Conservation (phyloP, 2,888 invertebrate species). For the Andrena bicolor region DNA sequence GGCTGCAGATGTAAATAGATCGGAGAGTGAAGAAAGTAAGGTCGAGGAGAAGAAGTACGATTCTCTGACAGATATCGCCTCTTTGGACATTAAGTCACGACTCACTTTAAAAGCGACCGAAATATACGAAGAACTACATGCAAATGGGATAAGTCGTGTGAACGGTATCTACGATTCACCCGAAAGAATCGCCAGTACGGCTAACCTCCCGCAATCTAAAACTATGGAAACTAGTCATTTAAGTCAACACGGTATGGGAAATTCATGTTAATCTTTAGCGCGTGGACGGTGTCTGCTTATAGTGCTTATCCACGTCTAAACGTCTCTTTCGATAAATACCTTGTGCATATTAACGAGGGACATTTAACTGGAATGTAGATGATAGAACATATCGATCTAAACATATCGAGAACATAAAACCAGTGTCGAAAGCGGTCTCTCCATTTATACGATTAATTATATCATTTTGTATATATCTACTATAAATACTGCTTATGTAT, state of each 20-base stretch:
- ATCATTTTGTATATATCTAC: background rate
- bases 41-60: slow-evolving; percentile 71
- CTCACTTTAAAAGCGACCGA: slow-evolving; percentile 74
- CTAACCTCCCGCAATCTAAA: slow-evolving; percentile 70
- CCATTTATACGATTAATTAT: background rate
- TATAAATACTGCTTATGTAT: background rate
- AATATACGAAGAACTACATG: slow-evolving; percentile 58
- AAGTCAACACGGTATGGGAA: slow-evolving; percentile 78
- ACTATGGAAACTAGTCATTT: slow-evolving; percentile 82
- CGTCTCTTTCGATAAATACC: background rate
- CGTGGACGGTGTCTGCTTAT: background rate
- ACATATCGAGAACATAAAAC: background rate
- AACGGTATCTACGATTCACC: slow-evolving; percentile 80
- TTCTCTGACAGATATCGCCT: slow-evolving; percentile 73
- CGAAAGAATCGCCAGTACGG: slow-evolving; percentile 70
- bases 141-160: slow-evolving; percentile 80
- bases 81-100: slow-evolving; percentile 80
- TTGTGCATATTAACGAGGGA: background rate
- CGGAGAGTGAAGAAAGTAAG: slow-evolving; percentile 65
- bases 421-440: slow-evolving; percentile 1
- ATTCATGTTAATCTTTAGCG: slow-evolving; percentile 9
- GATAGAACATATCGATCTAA: background rate
- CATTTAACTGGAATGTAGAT: background rate
- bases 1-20: slow-evolving; percentile 64
- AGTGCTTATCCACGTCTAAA: background rate